Evolutionary conservation across 2,797 vertebrate species (phyloP).

Genomic region (Gadopsis bispinosus): DNA sequence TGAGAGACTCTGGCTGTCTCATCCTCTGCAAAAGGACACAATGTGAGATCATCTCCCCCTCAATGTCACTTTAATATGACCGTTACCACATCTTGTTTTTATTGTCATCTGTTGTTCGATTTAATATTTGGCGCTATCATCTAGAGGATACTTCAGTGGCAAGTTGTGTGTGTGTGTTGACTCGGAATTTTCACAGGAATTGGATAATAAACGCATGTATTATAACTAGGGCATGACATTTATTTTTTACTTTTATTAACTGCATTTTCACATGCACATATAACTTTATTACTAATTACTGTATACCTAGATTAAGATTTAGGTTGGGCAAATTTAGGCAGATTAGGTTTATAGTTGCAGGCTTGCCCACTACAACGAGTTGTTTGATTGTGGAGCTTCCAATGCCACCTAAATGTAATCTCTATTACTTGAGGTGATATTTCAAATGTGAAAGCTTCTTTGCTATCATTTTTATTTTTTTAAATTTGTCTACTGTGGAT

Average conservation of each 20-base stretch:
- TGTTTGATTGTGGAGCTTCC: background rate
- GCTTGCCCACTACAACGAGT: background rate
- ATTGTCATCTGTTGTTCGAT: slow-evolving; percentile 58
- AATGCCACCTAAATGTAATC: background rate
- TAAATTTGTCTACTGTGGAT: background rate
- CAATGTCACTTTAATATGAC: slow-evolving; percentile 67
- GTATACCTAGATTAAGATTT: background rate
- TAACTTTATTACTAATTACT: slow-evolving; percentile 1
- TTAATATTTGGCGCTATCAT: slow-evolving; percentile 51
- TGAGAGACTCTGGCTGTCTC: background rate
- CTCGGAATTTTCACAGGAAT: background rate
- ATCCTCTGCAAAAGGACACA: slow-evolving; percentile 42
- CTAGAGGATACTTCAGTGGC: slow-evolving; percentile 32
- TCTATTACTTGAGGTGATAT: background rate
- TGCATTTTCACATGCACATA: slow-evolving; percentile 2
- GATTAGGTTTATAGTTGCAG: background rate
- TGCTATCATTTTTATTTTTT: background rate
- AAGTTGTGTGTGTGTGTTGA: slow-evolving; percentile 17
- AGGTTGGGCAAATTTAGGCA: no score
- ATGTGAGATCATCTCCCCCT: slow-evolving; percentile 46
- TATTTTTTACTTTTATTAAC: background rate
- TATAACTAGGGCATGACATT: background rate
- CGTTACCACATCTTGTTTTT: slow-evolving; percentile 43
- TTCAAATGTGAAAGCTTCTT: background rate
- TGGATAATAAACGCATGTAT: background rate